These are phyloP conservation scores for Thalpophila matura DNA, from an alignment of 2,888 invertebrate genomes.

Conservation along the genomic window DNA sequence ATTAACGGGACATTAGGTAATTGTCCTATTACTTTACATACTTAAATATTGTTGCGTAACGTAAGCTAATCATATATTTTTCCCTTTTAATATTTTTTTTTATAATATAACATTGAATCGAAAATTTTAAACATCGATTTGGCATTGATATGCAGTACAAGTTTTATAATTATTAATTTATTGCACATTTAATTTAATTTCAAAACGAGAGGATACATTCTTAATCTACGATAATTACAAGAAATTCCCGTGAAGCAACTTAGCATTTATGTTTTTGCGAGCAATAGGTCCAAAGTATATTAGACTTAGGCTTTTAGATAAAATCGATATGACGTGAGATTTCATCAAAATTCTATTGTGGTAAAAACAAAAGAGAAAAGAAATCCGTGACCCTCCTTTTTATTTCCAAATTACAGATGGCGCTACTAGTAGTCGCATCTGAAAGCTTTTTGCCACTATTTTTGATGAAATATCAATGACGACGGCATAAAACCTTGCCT, in stretches of 20 bases:
- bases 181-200: slow-evolving; percentile 83
- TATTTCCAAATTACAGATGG: slow-evolving; percentile 44
- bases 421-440: slow-evolving; percentile 27
- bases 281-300: slow-evolving; percentile 63
- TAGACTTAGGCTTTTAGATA: slow-evolving; percentile 14
- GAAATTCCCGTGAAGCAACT: slow-evolving; percentile 72
- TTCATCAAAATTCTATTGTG: slow-evolving; percentile 18
- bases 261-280: slow-evolving; percentile 71
- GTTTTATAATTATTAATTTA: slow-evolving; percentile 79
- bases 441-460: background rate
- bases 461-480: slow-evolving; percentile 33
- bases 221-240: slow-evolving; percentile 68
- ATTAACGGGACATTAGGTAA: slow-evolving; percentile 3
- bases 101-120: slow-evolving; percentile 58
- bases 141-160: slow-evolving; percentile 87
- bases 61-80: slow-evolving; percentile 45
- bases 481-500: background rate
- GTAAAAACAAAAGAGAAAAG: background rate
- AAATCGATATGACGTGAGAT: slow-evolving; percentile 1
- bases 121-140: slow-evolving; percentile 81
- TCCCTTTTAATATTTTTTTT: slow-evolving; percentile 36
- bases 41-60: slow-evolving; percentile 25
- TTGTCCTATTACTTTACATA: slow-evolving; percentile 13
- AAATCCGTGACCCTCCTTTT: background rate
- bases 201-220: slow-evolving; percentile 74